Evolutionary conservation across 2,113 vertebrate species (phyloP).

Genomic region (Megaleporinus macrocephalus): DNA sequence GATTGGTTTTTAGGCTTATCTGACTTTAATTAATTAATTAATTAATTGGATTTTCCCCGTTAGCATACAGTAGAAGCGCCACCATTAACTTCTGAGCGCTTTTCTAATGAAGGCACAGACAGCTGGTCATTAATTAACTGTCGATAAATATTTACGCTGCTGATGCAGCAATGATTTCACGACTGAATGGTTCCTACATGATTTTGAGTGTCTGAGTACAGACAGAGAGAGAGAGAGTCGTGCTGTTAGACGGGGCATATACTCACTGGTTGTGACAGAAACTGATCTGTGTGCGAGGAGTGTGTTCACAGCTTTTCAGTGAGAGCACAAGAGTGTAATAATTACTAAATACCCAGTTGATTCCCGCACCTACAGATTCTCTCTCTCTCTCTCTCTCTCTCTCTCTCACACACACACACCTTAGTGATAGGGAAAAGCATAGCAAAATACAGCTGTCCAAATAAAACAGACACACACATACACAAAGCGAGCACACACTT

Average conservation of each 20-base stretch:
- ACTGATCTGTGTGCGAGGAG: conserved; percentile 30
- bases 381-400: background rate
- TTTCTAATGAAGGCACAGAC: too few relatives aligned
- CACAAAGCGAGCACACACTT: background rate
- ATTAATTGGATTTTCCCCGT: too few relatives aligned
- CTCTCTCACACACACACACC: conserved; percentile 3
- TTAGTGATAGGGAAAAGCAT: conserved; percentile 17
- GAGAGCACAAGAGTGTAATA: conserved; percentile 47
- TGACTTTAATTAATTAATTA: too few relatives aligned
- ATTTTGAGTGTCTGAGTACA: background rate
- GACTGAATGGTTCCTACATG: background rate
- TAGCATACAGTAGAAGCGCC: too few relatives aligned
- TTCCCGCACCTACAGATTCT: conserved; percentile 28
- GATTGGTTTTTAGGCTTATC: too few relatives aligned
- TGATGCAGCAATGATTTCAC: too few relatives aligned
- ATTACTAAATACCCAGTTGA: conserved; percentile 48
- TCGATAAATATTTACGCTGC: too few relatives aligned
- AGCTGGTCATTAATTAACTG: too few relatives aligned
- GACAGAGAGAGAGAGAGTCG: background rate
- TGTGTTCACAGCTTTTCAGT: conserved; percentile 48
- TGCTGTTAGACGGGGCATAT: conserved; percentile 22
- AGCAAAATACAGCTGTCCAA: conserved; percentile 47
- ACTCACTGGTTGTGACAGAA: conserved; percentile 46
- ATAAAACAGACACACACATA: conserved; percentile 4
- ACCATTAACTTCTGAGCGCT: too few relatives aligned